Evolutionary conservation across 2,113 vertebrate species (phyloP).

Genomic region (Psilopogon haemacephalus): DNA sequence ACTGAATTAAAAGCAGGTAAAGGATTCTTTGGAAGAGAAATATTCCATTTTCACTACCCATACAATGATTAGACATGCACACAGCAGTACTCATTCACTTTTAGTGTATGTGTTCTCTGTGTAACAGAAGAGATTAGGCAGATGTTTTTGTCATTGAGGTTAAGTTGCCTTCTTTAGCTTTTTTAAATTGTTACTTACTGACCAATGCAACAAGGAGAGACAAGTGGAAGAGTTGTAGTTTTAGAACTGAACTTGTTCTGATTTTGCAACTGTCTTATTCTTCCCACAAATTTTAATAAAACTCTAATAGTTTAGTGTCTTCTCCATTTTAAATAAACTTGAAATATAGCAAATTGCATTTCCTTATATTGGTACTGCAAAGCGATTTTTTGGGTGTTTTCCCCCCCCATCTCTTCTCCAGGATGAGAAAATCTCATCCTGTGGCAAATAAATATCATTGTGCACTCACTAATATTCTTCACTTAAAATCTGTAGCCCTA

Average conservation of each 20-base stretch:
- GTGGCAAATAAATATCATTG: neutral
- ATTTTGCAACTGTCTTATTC: neutral
- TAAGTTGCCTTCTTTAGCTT: neutral
- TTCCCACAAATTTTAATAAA: neutral
- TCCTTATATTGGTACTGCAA: neutral
- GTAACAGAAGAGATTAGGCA: neutral
- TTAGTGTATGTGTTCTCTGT: neutral
- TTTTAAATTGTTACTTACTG: neutral
- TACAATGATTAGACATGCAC: neutral
- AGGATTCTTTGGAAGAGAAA: neutral
- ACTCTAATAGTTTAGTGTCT: neutral
- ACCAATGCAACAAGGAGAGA: neutral
- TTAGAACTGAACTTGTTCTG: neutral
- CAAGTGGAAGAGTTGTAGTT: neutral
- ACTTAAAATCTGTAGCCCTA: neutral
- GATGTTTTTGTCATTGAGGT: neutral
- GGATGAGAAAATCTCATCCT: neutral
- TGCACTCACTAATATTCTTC: neutral
- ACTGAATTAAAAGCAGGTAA: neutral
- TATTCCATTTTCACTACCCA: neutral
- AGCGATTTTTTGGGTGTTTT: neutral
- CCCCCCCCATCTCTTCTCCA: neutral
- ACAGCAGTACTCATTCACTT: neutral
- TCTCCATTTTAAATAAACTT: neutral
- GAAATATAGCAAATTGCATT: neutral